Evolutionary conservation across 2,888 invertebrate species (phyloP).

Genomic region (Nineta flava): DNA sequence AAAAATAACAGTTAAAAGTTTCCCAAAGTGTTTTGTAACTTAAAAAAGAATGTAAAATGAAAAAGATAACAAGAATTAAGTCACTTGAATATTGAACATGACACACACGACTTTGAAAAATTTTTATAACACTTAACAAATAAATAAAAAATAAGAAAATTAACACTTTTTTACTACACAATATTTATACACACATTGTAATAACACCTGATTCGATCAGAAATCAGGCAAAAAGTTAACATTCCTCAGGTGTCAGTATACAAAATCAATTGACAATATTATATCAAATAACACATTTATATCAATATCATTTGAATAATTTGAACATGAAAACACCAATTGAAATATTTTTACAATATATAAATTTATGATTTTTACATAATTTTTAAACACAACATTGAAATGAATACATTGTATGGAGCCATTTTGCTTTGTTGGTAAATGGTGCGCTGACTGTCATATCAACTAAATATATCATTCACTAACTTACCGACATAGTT

Average conservation of each 20-base stretch:
- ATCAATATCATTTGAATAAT: background rate
- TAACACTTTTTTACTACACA: background rate
- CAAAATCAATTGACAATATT: slow-evolving; percentile 1
- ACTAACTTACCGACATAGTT: background rate
- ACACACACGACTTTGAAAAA: background rate
- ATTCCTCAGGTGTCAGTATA: slow-evolving; percentile 42
- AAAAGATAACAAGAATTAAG: background rate
- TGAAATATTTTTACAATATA: background rate
- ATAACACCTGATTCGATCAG: slow-evolving; percentile 42
- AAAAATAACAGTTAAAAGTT: slow-evolving; percentile 21
- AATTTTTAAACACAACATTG: slow-evolving; percentile 18
- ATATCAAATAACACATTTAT: background rate
- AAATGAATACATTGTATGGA: slow-evolving; percentile 18
- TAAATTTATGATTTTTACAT: slow-evolving; percentile 6
- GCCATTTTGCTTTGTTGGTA: slow-evolving; percentile 19
- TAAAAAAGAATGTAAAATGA: too few species aligned
- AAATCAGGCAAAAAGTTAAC: slow-evolving; percentile 34
- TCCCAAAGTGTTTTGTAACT: too few species aligned
- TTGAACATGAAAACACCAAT: background rate
- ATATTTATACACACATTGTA: slow-evolving; percentile 9
- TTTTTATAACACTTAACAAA: background rate
- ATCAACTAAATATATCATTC: background rate
- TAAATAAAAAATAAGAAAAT: background rate
- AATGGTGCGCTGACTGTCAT: background rate
- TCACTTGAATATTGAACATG: background rate